Evolutionary conservation across 2,888 invertebrate genomes (phyloP).

Genomic region (Euphydryas editha): DNA sequence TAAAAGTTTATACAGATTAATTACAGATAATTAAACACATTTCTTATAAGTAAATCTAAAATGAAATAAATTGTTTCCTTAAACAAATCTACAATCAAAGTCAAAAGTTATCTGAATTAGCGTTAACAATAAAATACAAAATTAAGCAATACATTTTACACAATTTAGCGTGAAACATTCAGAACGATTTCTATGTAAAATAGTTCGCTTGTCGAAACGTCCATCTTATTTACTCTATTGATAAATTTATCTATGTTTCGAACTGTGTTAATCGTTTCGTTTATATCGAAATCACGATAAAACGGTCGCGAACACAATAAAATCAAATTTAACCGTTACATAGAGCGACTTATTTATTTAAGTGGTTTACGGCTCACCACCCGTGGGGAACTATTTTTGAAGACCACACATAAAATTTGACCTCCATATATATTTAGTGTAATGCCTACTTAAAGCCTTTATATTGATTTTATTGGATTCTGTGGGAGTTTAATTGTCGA

Average conservation of each 20-base stretch:
- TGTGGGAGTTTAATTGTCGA: slow-evolving; percentile 46
- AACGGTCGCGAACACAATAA: slow-evolving; percentile 70
- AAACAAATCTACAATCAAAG: slow-evolving; percentile 1
- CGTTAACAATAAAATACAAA: slow-evolving; percentile 21
- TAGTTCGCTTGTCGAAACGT: slow-evolving; percentile 28
- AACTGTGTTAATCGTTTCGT: slow-evolving; percentile 59
- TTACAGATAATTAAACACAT: background rate
- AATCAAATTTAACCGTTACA: slow-evolving; percentile 63
- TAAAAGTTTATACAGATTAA: background rate
- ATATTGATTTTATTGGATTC: slow-evolving; percentile 48
- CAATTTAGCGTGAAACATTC: slow-evolving; percentile 34
- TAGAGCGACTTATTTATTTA: slow-evolving; percentile 73
- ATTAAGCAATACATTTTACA: slow-evolving; percentile 34
- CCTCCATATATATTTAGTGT: slow-evolving; percentile 48
- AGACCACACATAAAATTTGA: slow-evolving; percentile 72
- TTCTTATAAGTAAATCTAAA: background rate
- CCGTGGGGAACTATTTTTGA: slow-evolving; percentile 51
- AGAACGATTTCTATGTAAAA: slow-evolving; percentile 45
- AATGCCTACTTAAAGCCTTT: slow-evolving; percentile 46
- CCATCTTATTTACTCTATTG: slow-evolving; percentile 49
- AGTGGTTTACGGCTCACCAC: slow-evolving; percentile 68
- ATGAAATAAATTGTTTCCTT: slow-evolving; percentile 2
- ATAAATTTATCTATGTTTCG: slow-evolving; percentile 80
- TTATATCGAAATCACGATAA: slow-evolving; percentile 62
- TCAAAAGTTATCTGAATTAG: slow-evolving; percentile 7